Base-by-base conservation (phyloP, 2,797 vertebrate species). In the Cephalopachus bancanus region DNA sequence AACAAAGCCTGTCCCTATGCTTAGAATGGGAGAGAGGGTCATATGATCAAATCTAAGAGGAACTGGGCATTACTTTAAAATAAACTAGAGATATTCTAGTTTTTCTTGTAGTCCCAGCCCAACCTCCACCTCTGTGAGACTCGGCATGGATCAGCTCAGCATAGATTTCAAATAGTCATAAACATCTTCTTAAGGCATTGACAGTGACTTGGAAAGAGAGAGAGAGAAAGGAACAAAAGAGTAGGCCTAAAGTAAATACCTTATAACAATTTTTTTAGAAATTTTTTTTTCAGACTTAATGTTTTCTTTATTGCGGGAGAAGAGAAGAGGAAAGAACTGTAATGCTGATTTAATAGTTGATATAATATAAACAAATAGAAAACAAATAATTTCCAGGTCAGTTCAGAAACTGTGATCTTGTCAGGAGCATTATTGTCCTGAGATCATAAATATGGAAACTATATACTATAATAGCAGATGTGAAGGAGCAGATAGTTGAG, bases 341-440 rank as follows among this genome's bases (percentile, higher is more conserved):
- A 64, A 12, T 11, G 33, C 8, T 67, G 49, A 88, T 55, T 64
- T 81, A 37, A 37, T 28, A 30, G 7, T 72, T 79, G 26, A 37
- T 30, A 26, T 15, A 65, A 83, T 7, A 89, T 30, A 93, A 79
- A 93, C 30, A 49, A 80, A 81, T 24, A 81, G 24, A 85, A 84
- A 37, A 26, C 86, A 44, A 76, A 11, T 53, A 15, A 55, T 85
- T 87, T 64, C 59, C 19, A n/a, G 76, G 33, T 86, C 69, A 59
- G 14, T 83, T 85, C 79, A 79, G 62, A 89, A 83, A 74, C 6
- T 22, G 28, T 81, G 20, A 72, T 53, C 57, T 16, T 12, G 26
- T 10, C 8, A 51, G 62, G 10, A 14, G 3, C 17, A n/a, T 9
- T 5, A 9, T 5, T n/a, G 71, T 17, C 55, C 44, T 30, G 30